Evolutionary conservation across 2,113 vertebrate species (phyloP).

Genomic region (Polyodon spathula): DNA sequence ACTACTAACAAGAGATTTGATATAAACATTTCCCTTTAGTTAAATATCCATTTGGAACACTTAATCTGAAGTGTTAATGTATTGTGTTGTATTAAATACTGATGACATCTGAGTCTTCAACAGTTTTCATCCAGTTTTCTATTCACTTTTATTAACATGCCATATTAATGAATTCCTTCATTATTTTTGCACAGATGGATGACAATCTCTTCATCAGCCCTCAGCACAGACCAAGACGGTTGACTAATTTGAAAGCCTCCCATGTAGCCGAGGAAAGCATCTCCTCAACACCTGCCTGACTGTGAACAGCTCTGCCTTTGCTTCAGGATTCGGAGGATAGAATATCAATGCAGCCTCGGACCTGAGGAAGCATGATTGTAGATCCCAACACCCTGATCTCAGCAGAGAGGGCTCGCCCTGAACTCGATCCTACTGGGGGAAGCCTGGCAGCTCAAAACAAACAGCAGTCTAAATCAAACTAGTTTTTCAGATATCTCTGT

Average conservation of each 20-base stretch:
- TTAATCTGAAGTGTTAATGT: no score
- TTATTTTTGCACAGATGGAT: conserved; percentile 79
- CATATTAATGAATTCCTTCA: conserved; percentile 6
- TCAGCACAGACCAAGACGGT: conserved; percentile 77
- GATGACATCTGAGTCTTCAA: no score
- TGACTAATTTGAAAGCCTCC: conserved; percentile 64
- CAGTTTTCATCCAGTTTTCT: no score
- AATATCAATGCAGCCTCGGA: neutral
- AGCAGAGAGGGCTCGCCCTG: neutral
- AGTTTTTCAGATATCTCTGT: neutral
- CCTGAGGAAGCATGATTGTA: neutral
- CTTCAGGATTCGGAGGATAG: no score
- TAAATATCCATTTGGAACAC: no score
- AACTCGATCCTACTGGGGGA: neutral
- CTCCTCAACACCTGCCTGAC: conserved; percentile 60
- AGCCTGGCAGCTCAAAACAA: neutral
- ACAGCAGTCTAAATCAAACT: neutral
- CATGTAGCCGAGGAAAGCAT: conserved; percentile 52
- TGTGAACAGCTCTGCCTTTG: conserved; percentile 27
- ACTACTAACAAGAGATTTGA: no score
- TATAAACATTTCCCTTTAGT: no score
- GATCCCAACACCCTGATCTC: neutral
- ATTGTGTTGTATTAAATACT: no score
- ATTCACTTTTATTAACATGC: no score
- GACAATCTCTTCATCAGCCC: conserved; percentile 93